Conservation (phyloP, 1,140 invertebrate species). For the Euborellia annulipes region DNA sequence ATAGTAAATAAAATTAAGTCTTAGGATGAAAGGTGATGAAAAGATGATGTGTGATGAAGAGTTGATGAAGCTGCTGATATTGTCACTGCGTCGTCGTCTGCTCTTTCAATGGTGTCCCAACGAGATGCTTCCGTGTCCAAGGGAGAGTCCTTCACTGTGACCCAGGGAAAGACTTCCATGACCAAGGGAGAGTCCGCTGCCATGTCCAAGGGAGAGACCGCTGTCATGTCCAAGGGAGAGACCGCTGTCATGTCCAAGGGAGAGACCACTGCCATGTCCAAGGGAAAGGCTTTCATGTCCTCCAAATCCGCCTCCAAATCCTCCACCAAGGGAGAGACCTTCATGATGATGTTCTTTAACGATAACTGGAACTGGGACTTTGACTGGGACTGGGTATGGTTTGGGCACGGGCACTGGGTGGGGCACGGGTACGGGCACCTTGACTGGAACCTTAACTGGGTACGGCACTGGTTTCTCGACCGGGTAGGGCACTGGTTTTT, state of each 20-base stretch:
- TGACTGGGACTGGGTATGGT: slow-evolving; percentile 10
- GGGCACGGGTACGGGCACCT: slow-evolving; percentile 15
- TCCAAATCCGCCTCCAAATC: no score
- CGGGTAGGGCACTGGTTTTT: slow-evolving; percentile 14
- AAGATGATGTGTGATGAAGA: no score
- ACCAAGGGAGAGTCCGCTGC: background rate
- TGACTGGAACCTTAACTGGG: slow-evolving; percentile 12
- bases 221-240: background rate
- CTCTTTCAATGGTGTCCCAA: no score
- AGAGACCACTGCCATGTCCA: no score
- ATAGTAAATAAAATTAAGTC: no score
- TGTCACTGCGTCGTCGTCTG: no score
- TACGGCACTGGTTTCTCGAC: slow-evolving; percentile 15
- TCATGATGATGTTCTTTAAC: background rate
- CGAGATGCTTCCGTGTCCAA: no score
- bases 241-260: background rate
- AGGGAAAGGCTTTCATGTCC: no score
- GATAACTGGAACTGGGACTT: slow-evolving; percentile 6
- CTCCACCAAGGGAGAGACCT: background rate
- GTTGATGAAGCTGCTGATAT: no score
- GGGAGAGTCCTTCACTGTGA: no score
- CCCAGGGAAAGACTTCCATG: background rate
- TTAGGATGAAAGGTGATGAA: no score
- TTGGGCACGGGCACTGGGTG: slow-evolving; percentile 13
- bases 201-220: no score